Conservation (phyloP, 2,113 vertebrate genomes). For the Hippocampus zosterae region DNA sequence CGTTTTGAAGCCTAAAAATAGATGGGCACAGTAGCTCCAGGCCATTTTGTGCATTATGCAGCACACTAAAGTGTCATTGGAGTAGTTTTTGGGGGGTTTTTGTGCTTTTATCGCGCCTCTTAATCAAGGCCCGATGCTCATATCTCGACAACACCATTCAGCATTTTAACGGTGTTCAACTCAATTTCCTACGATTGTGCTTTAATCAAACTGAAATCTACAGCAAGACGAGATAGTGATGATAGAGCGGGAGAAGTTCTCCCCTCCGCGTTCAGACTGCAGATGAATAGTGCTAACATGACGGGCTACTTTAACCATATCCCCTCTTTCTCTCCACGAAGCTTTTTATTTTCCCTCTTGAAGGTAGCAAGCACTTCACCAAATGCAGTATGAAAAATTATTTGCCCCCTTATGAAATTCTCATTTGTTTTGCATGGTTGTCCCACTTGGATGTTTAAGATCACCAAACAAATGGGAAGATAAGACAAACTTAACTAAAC, state of each 20-base stretch:
- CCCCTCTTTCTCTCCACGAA: background rate
- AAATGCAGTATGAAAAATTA: too few species aligned
- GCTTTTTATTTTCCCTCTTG: too few species aligned
- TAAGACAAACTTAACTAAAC: too few species aligned
- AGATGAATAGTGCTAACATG: background rate
- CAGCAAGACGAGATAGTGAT: background rate
- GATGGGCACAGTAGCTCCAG: slow-evolving; percentile 31
- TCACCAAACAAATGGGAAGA: too few species aligned
- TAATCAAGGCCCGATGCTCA: background rate
- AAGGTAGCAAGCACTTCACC: too few species aligned
- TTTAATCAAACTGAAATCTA: background rate
- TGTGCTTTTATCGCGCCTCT: slow-evolving; percentile 17
- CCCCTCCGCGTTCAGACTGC: background rate
- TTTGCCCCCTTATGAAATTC: too few species aligned
- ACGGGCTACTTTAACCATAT: background rate
- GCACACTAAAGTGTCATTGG: slow-evolving; percentile 30
- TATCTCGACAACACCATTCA: background rate
- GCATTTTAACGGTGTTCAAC: background rate
- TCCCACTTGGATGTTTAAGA: too few species aligned
- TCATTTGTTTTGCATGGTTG: too few species aligned
- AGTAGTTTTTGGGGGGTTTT: slow-evolving; percentile 17
- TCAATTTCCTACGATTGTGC: background rate
- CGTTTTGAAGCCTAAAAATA: slow-evolving; percentile 50
- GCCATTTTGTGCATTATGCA: slow-evolving; percentile 46
- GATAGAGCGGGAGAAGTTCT: background rate